Evolutionary conservation across 2,888 invertebrate species (phyloP), one percentile per base, ranked within the genome.

Genomic region (Rhodophaea formosa): DNA sequence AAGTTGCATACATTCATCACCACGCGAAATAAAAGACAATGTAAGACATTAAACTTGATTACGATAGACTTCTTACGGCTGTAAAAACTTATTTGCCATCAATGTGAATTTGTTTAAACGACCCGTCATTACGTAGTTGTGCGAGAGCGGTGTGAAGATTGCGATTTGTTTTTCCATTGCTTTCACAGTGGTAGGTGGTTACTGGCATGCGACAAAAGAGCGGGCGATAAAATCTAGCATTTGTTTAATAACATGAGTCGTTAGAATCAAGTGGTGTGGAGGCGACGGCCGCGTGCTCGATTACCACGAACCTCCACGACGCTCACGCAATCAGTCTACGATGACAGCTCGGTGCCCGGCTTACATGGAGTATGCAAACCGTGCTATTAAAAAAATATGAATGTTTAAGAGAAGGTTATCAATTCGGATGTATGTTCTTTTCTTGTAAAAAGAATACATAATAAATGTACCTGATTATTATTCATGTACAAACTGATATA

Each of bases 181-280:
- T 84, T 86, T 89, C 85, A 83, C 82, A 79, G 72, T 64, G 58
- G 65, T 71, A 39, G 39, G 64, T 69, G 70, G 64, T 67, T 51
- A 72, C 51, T 51, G 8, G 51, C 35, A 66, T 68, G 72, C 80
- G 85, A 85, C 82, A 84, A 82, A 84, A 78, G 76, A 71, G 71
- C 67, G 67, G 66, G 75, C 73, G 86, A 88, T 88, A 90, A 85
- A 83, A 90, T 88, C 85, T 84, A 75, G 63, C 85, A 84, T 84
- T 89, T 86, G 86, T 85, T 84, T 89, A 88, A 88, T 88, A 88
- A 80, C 86, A 79, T 78, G 72, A 72, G 83, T 87, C 88, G 84
- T 90, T 88, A 87, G 79, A 82, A 81, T 79, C 80, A 82, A 80
- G 81, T 85, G 82, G 88, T 83, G 77, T 69, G 72, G 71, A 66